Base-by-base conservation (phyloP, 2,888 invertebrate species). In the Agrotis ipsilon region DNA sequence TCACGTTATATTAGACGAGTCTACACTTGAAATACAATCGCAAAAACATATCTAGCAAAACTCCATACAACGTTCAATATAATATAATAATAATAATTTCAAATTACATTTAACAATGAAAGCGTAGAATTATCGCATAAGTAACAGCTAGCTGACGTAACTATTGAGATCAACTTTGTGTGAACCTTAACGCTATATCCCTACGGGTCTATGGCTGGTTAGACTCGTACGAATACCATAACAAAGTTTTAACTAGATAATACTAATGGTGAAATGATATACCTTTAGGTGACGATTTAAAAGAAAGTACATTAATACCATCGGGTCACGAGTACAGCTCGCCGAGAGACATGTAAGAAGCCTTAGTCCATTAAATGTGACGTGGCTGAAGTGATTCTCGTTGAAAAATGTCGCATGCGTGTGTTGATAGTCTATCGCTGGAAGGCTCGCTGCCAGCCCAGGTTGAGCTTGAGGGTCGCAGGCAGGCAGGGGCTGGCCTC, bases 181-280 rank as follows among this genome's bases (percentile, higher is more conserved):
- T 76, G 74, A 88, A 83, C 68, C 85, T 86, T 88, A 80, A 72
- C 65, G 75, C 80, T 84, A 86, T 88, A 92, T 91, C 89, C 94
- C 85, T 92, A 92, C 92, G 92, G 88, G 91, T 91, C 94, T 93
- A 93, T 94, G 94, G 95, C 96, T 95, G 95, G 95, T 93, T 94
- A 94, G 94, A 93, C 91, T 84, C 94, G 91, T 91, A 93, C 86
- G 93, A 91, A 92, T 90, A 89, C 83, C 85, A 86, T 85, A 86
- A 88, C 87, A 84, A 87, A 86, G 80, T 75, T 76, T 81, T 77
- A 82, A 77, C 85, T 89, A 87, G 80, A 67, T 87, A 84, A 88
- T 85, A 87, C 83, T 88, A 84, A 86, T 80, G 57, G 78, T 87
- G 84, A 87, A 86, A 81, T 82, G 75, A 82, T 82, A 78, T 80